A percentile compares a stretch with the other conserved stretches of the same genome.
Evolutionary conservation across 2,113 vertebrate species (phyloP).

Genomic region (Brachionichthys hirsutus): DNA sequence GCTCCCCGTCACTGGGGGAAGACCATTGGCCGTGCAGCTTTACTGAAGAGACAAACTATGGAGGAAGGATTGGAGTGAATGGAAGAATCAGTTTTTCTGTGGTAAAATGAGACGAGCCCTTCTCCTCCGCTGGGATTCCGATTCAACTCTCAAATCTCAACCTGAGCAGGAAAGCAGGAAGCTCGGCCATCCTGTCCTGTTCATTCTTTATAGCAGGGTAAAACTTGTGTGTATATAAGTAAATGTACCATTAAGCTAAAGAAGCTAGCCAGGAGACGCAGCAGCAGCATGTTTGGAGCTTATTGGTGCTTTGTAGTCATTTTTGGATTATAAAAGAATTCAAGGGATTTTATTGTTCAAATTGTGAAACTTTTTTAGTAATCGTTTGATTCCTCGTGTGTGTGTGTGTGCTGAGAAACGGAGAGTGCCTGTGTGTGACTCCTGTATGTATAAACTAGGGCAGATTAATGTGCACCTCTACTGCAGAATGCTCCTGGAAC

Average conservation of each 20-base stretch:
- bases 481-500: constrained; percentile 47
- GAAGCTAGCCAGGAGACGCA: constrained; percentile 31
- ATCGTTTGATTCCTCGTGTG: constrained; percentile 29
- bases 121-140: constrained; percentile 46
- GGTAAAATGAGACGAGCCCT: constrained; percentile 24
- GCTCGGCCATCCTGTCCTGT: constrained; percentile 41
- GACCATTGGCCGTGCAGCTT: constrained; percentile 43
- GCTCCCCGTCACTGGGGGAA: constrained; percentile 44
- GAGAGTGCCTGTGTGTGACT: constrained; percentile 19
- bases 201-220: constrained; percentile 47
- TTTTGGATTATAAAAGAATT: constrained; percentile 48
- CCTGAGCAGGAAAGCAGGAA: constrained; percentile 44
- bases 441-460: constrained; percentile 38
- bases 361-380: constrained; percentile 42
- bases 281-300: constrained; percentile 56
- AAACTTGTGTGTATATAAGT: constrained; percentile 52
- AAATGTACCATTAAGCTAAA: constrained; percentile 41
- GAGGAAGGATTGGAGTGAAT: constrained; percentile 32
- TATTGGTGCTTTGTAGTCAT: constrained; percentile 58
- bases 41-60: constrained; percentile 42
- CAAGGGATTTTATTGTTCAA: constrained; percentile 52
- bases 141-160: constrained; percentile 40
- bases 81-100: constrained; percentile 22
- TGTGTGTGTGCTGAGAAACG: constrained; percentile 5
- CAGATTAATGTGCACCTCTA: constrained; percentile 61